phyloP scores from a whole-genome alignment of 2,797 vertebrate genomes.

The Phoeniculus purpureus region DNA sequence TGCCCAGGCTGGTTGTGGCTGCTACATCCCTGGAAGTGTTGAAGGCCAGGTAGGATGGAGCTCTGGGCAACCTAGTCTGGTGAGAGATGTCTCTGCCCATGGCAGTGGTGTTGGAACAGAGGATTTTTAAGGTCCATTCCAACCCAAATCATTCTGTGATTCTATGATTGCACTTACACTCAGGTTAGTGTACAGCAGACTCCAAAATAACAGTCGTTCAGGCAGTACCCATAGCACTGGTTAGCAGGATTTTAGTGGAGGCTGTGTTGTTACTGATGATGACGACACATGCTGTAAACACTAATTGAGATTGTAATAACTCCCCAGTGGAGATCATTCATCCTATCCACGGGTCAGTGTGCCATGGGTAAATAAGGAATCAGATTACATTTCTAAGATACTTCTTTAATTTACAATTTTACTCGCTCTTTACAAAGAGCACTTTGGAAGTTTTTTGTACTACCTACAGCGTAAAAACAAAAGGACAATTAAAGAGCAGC shows the following conservation, averaged over 20 bases:
- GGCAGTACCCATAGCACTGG: background rate
- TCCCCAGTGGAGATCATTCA: background rate
- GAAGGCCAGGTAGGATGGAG: too few species aligned
- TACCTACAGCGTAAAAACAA: background rate
- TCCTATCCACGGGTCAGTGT: background rate
- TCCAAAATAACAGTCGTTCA: background rate
- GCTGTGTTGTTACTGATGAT: background rate
- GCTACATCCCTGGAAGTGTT: too few species aligned
- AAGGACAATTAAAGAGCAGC: background rate
- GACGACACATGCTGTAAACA: background rate
- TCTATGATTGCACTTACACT: background rate
- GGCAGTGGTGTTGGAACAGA: too few species aligned
- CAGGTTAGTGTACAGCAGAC: rapidly evolving
- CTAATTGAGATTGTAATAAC: background rate
- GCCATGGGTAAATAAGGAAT: background rate
- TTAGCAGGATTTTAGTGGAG: background rate
- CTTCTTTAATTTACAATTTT: background rate
- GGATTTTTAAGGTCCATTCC: too few species aligned
- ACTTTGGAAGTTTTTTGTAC: background rate
- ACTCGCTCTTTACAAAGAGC: background rate
- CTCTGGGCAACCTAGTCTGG: too few species aligned
- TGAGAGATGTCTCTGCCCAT: too few species aligned
- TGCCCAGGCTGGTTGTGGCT: too few species aligned
- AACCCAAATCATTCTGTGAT: too few species aligned
- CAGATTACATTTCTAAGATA: background rate